Percentiles rank a stretch among this genome's conserved stretches.
Evolutionary conservation across 2,888 invertebrate species (phyloP).

Genomic region (Harpalus rufipes): DNA sequence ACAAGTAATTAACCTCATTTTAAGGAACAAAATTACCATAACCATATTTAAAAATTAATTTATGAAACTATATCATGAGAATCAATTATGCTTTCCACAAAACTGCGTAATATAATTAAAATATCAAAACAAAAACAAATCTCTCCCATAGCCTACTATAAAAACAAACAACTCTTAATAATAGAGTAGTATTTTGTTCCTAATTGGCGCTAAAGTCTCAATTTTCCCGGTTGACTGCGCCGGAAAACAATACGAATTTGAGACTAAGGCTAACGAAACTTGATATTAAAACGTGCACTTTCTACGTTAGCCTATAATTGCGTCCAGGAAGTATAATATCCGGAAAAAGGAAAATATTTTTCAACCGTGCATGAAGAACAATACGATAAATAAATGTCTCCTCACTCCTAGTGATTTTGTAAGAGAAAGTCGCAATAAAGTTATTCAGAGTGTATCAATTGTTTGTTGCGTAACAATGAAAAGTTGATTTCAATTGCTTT

Average conservation of each 20-base stretch:
- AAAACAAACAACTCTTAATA: slow-evolving; percentile 40
- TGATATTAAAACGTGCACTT: slow-evolving; percentile 48
- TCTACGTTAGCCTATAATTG: slow-evolving; percentile 31
- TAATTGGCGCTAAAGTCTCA: slow-evolving; percentile 58
- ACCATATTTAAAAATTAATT: slow-evolving; percentile 4
- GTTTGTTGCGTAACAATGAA: slow-evolving; percentile 29
- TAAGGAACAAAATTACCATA: background rate
- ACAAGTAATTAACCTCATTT: slow-evolving; percentile 17
- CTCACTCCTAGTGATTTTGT: slow-evolving; percentile 23
- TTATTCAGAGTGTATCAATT: slow-evolving; percentile 58
- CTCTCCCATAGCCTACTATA: slow-evolving; percentile 25
- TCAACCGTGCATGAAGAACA: slow-evolving; percentile 36
- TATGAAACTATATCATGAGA: background rate
- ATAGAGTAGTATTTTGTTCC: slow-evolving; percentile 7
- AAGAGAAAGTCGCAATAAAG: slow-evolving; percentile 53
- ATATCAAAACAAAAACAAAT: slow-evolving; percentile 45
- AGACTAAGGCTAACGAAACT: slow-evolving; percentile 40
- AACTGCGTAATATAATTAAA: slow-evolving; percentile 14
- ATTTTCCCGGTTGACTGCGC: slow-evolving; percentile 52
- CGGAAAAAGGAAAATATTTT: slow-evolving; percentile 46
- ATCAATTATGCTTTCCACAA: background rate
- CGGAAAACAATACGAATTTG: slow-evolving; percentile 32
- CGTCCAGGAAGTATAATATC: slow-evolving; percentile 25
- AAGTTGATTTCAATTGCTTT: background rate
- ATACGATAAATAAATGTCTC: slow-evolving; percentile 44